Evolutionary conservation across 2,888 invertebrate genomes (phyloP), one percentile per base, ranked within the genome.

Genomic region (Erebia palarica): DNA sequence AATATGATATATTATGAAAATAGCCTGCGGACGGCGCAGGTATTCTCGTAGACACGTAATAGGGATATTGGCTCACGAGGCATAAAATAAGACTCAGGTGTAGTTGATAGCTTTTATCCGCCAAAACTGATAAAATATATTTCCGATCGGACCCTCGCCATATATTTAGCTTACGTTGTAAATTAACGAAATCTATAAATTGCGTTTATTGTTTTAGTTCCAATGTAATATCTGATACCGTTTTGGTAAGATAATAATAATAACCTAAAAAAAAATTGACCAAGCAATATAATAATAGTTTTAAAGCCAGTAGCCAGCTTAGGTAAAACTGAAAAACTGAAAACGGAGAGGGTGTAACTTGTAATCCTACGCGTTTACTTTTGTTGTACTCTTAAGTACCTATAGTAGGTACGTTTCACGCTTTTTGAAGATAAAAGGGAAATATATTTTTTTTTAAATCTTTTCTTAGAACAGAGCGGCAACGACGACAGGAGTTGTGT

Each of bases 61-160:
- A 83, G 83, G 84, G 84, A 86, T 90, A 91, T 90, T 90, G 88
- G 90, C 88, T 87, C 84, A 85, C 84, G 82, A 83, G 83, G 85
- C 90, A 89, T 90, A 89, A 92, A 92, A 91, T 91, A 91, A 86
- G 90, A 86, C 90, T 91, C 91, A 91, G 91, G 92, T 92, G 92
- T 88, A 83, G 80, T 84, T 90, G 89, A 91, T 91, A 84, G 91
- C 90, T 83, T 90, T 88, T 88, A 90, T 89, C 86, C 89, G 90
- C 85, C 88, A 88, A 87, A 89, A 90, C 89, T 90, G 90, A 91
- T 91, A 90, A 90, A 88, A 90, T 90, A 88, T 88, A 85, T 85
- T 80, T 47, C 78, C 83, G 81, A 82, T 82, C 80, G 83, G 82
- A 79, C 85, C 85, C 82, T 78, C 71, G 78, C 79, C 80, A 81